A percentile compares a stretch with the other conserved stretches of the same genome.
Conservation (phyloP, 2,113 vertebrate species). For the Ivindomyrus marchei region DNA sequence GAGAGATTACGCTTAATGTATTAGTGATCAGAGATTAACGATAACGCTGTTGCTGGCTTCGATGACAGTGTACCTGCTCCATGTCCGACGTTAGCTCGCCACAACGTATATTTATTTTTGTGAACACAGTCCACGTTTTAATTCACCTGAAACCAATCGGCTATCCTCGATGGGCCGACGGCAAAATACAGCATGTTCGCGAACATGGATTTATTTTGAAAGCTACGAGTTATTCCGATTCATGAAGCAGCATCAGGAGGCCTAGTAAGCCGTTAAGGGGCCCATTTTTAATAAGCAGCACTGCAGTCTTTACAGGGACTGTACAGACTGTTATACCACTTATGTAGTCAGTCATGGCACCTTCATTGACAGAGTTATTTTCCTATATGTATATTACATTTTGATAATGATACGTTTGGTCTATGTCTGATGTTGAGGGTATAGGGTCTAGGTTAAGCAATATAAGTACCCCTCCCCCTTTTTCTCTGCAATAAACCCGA, state of each 20-base stretch:
- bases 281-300: background rate
- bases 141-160: background rate
- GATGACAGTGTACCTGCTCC: background rate
- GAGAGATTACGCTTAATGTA: background rate
- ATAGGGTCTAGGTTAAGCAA: background rate
- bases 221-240: background rate
- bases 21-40: background rate
- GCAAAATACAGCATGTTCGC: background rate
- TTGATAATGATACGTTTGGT: background rate
- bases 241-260: background rate
- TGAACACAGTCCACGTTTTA: background rate
- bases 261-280: background rate
- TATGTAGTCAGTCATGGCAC: background rate
- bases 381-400: background rate
- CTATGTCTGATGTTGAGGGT: background rate
- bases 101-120: background rate
- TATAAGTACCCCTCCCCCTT: background rate
- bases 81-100: background rate
- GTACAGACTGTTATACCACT: background rate
- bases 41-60: background rate
- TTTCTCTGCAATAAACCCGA: background rate
- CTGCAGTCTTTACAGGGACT: background rate
- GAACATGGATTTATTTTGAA: background rate
- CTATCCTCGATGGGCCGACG: background rate
- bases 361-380: background rate